These are phyloP conservation scores for Dromococcyx pavoninus DNA, from an alignment of 2,797 vertebrate genomes.

Conservation along the genomic window DNA sequence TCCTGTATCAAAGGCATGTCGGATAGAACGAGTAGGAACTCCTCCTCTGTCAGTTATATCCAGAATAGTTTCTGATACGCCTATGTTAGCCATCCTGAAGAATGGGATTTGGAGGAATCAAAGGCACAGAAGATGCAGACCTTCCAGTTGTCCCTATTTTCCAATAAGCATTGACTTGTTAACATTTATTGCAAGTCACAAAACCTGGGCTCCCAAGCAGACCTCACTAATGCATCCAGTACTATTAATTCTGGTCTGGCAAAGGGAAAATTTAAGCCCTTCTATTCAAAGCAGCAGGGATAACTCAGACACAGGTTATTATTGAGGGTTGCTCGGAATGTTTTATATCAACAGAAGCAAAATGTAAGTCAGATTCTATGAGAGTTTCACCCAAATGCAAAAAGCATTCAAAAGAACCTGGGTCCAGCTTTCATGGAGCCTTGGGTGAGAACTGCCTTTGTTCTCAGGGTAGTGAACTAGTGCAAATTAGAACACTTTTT, in stretches of 20 bases:
- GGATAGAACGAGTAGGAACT: background rate
- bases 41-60: background rate
- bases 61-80: background rate
- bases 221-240: background rate
- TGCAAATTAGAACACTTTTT: background rate
- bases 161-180: background rate
- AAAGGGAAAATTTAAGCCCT: background rate
- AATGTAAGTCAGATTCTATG: background rate
- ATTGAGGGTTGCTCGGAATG: background rate
- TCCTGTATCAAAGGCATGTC: accelerated
- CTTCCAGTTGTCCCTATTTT: background rate
- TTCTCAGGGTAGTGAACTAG: background rate
- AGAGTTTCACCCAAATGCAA: background rate
- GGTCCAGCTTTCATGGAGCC: background rate
- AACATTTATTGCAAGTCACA: background rate
- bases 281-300: background rate
- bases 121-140: background rate
- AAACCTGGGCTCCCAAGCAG: background rate
- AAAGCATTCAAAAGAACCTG: background rate
- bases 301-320: background rate
- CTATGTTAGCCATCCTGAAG: background rate
- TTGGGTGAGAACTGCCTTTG: background rate
- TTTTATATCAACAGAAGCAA: background rate
- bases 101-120: background rate
- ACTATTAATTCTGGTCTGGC: background rate